Evolutionary conservation across 2,888 invertebrate genomes (phyloP).

Genomic region (Drosophila neotestacea): DNA sequence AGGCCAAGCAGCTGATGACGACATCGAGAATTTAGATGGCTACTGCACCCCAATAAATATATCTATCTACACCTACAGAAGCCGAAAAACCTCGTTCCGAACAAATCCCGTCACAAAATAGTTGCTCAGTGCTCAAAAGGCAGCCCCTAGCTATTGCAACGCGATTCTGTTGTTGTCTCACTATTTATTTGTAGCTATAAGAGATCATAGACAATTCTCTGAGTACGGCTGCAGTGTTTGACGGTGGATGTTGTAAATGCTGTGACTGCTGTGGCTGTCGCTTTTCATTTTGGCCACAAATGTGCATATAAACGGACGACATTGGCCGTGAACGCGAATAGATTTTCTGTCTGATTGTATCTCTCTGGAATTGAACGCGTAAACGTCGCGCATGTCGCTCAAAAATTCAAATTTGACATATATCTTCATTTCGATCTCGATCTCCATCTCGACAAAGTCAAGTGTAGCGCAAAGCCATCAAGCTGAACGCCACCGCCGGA

Average conservation of each 20-base stretch:
- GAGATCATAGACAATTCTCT: conserved; percentile 40
- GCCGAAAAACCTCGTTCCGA: conserved; percentile 40
- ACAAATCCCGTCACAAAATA: conserved; percentile 40
- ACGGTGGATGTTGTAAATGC: conserved; percentile 23
- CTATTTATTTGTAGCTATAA: conserved; percentile 40
- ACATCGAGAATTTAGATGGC: conserved; percentile 35
- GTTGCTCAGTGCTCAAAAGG: conserved; percentile 45
- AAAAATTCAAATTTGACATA: conserved; percentile 12
- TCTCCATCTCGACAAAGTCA: conserved; percentile 24
- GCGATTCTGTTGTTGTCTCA: conserved; percentile 29
- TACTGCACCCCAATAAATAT: conserved; percentile 42
- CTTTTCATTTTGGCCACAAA: conserved; percentile 59
- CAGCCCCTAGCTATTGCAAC: conserved; percentile 31
- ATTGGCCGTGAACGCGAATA: conserved; percentile 61
- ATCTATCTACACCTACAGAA: conserved; percentile 35
- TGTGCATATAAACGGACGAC: conserved; percentile 59
- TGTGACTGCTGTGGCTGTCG: conserved; percentile 39
- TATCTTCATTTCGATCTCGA: conserved; percentile 26
- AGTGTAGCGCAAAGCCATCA: conserved; percentile 61
- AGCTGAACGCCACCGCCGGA: conserved; percentile 79
- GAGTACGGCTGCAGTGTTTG: conserved; percentile 17
- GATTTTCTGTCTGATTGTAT: conserved; percentile 42
- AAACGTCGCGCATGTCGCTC: conserved; percentile 55
- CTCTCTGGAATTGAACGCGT: conserved; percentile 62
- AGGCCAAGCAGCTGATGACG: conserved; percentile 48